Conservation (phyloP, 2,888 invertebrate genomes). For the Ormyrus nitidulus region DNA sequence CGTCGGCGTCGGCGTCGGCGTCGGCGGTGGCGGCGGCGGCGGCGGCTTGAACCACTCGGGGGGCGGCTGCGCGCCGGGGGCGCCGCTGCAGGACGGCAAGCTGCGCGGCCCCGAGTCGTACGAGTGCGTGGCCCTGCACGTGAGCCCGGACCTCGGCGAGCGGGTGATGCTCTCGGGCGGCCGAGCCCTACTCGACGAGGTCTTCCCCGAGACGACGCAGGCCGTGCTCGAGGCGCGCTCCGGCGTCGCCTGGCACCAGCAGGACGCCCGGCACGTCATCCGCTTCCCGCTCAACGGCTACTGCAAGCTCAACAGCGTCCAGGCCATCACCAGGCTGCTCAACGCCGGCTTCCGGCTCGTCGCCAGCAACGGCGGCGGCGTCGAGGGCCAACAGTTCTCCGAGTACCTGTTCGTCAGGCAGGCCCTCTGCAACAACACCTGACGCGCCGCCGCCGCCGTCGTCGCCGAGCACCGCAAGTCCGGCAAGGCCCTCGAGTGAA, state of each 20-base stretch:
- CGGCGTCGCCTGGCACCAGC: conserved; percentile 88
- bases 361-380: conserved; percentile 91
- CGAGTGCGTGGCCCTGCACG: conserved; percentile 88
- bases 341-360: conserved; percentile 87
- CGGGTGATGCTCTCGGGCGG: conserved; percentile 89
- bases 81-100: conserved; percentile 52
- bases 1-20: conserved; percentile 54
- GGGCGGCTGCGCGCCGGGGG: conserved; percentile 61
- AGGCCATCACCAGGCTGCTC: conserved; percentile 88
- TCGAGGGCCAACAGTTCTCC: conserved; percentile 92
- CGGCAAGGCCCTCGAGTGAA: conserved; percentile 36
- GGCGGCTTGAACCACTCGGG: conserved; percentile 47
- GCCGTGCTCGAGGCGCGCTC: conserved; percentile 88
- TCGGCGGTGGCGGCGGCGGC: conserved; percentile 54
- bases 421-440: conserved; percentile 63
- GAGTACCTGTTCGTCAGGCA: conserved; percentile 88
- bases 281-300: conserved; percentile 92
- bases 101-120: conserved; percentile 71
- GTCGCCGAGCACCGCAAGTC: conserved; percentile 15
- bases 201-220: conserved; percentile 86
- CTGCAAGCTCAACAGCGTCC: conserved; percentile 92
- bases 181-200: conserved; percentile 85
- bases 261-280: conserved; percentile 88
- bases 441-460: conserved; percentile 21
- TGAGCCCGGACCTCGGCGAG: conserved; percentile 88